Percentiles rank a stretch among this genome's conserved stretches.
Conservation (phyloP, 2,888 invertebrate genomes). For the Pilophorus perplexus region DNA sequence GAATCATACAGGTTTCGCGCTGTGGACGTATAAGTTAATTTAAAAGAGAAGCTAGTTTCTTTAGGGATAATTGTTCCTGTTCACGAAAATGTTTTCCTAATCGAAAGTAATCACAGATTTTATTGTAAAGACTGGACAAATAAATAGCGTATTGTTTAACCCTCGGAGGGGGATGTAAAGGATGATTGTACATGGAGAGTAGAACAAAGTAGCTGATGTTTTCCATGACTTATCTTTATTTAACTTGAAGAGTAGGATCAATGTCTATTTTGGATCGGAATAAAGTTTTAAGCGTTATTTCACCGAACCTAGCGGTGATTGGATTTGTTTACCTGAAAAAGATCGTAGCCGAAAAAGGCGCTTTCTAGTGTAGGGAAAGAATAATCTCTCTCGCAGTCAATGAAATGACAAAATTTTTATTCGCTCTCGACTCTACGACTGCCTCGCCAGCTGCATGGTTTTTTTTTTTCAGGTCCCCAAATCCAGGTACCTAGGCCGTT, state of each 20-base stretch:
- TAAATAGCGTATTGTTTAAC: neutral
- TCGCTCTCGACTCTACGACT: too few species aligned
- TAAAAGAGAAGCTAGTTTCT: slow-evolving; percentile 1
- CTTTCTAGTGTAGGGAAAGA: too few species aligned
- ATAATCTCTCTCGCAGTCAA: too few species aligned
- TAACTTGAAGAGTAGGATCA: slow-evolving; percentile 13
- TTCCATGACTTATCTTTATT: neutral
- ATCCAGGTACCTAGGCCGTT: slow-evolving; percentile 22
- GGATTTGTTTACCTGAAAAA: too few species aligned
- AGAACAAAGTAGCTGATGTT: neutral
- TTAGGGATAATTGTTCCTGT: too few species aligned
- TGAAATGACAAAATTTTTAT: too few species aligned
- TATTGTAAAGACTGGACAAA: slow-evolving; percentile 25
- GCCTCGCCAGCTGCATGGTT: too few species aligned
- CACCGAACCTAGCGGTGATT: slow-evolving; percentile 24
- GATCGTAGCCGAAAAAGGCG: too few species aligned
- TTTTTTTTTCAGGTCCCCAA: too few species aligned
- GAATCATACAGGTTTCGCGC: too few species aligned
- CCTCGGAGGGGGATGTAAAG: too few species aligned
- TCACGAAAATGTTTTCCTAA: too few species aligned
- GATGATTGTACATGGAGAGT: neutral
- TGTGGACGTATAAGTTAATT: slow-evolving; percentile 8
- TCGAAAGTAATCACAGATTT: slow-evolving; percentile 19
- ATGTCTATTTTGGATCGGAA: slow-evolving; percentile 17
- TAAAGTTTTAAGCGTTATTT: slow-evolving; percentile 1